phyloP scores from a whole-genome alignment of 1,140 invertebrate genomes.

The Zaprionus camerounensis region DNA sequence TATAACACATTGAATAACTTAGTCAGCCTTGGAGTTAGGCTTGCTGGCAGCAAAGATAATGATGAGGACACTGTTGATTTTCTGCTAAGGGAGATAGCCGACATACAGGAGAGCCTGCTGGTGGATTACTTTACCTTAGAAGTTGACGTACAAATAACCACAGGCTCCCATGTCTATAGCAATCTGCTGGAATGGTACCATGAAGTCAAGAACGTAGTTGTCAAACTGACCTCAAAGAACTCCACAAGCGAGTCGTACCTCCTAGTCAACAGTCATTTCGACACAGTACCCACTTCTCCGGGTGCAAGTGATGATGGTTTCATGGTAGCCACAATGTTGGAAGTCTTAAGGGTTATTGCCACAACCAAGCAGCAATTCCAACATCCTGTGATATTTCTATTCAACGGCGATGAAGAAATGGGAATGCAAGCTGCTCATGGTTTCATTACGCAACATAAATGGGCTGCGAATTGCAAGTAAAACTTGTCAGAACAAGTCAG shows the following conservation, averaged over 20 bases:
- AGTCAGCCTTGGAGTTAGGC: conserved; percentile 88
- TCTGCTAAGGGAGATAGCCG: conserved; percentile 80
- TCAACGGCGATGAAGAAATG: conserved; percentile 93
- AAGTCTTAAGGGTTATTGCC: conserved; percentile 87
- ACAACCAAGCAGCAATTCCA: conserved; percentile 45
- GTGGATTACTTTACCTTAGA: conserved; percentile 58
- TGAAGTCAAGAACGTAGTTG: conserved; percentile 91
- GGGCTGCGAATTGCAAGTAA: conserved; percentile 86
- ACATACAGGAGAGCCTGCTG: conserved; percentile 38
- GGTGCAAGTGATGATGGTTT: conserved; percentile 89
- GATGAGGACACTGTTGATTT: conserved; percentile 86
- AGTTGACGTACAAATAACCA: conserved; percentile 85
- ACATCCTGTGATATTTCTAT: conserved; percentile 89
- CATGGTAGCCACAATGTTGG: conserved; percentile 95
- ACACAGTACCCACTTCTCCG: conserved; percentile 92
- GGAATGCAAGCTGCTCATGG: conserved; percentile 89
- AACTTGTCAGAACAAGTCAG: too few species aligned
- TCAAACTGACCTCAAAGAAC: conserved; percentile 87
- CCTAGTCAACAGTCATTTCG: conserved; percentile 97
- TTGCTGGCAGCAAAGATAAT: conserved; percentile 87
- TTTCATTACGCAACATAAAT: conserved; percentile 91
- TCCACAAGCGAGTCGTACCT: conserved; percentile 85
- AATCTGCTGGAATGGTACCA: conserved; percentile 86
- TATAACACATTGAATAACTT: conserved; percentile 87
- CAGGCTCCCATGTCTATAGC: conserved; percentile 87